Conservation (phyloP, 2,797 vertebrate genomes). For the Hozukius guyotensis region DNA sequence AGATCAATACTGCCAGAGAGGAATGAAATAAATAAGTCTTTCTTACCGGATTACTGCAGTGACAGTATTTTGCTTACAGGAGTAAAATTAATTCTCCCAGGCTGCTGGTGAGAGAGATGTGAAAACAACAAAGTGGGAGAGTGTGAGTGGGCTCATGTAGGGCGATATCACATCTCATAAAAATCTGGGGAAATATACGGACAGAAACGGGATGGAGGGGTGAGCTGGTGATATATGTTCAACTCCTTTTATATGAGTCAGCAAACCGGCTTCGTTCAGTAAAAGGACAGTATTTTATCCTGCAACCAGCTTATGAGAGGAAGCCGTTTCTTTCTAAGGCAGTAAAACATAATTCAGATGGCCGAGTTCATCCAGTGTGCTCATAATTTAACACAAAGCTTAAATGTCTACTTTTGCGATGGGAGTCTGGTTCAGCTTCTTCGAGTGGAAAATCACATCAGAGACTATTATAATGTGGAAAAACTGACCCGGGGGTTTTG, state of each 20-base stretch:
- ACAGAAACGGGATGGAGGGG: constrained; percentile 10
- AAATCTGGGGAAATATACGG: constrained; percentile 39
- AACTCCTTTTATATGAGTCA: constrained; percentile 45
- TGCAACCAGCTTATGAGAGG: constrained; percentile 8
- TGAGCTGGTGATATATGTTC: constrained; percentile 39
- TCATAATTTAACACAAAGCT: constrained; percentile 23
- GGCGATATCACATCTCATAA: constrained; percentile 36
- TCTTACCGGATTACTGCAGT: constrained; percentile 35
- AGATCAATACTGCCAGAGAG: constrained; percentile 54
- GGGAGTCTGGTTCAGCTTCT: constrained; percentile 18
- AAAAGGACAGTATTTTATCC: constrained; percentile 33
- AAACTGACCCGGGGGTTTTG: constrained; percentile 5
- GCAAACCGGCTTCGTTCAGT: constrained; percentile 23
- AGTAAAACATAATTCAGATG: constrained; percentile 30
- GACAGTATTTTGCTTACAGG: constrained; percentile 62
- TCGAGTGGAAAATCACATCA: constrained; percentile 23
- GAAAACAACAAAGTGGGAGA: constrained; percentile 35
- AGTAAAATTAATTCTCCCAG: constrained; percentile 54
- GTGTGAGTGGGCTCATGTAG: constrained; percentile 13
- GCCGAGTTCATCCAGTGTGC: neutral
- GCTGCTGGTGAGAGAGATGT: constrained; percentile 33
- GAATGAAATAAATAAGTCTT: constrained; percentile 47
- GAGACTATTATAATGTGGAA: constrained; percentile 5
- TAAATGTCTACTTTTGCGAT: constrained; percentile 13
- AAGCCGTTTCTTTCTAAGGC: constrained; percentile 28